Evolutionary conservation across 2,888 invertebrate genomes (phyloP).

Genomic region (Arge pagana): DNA sequence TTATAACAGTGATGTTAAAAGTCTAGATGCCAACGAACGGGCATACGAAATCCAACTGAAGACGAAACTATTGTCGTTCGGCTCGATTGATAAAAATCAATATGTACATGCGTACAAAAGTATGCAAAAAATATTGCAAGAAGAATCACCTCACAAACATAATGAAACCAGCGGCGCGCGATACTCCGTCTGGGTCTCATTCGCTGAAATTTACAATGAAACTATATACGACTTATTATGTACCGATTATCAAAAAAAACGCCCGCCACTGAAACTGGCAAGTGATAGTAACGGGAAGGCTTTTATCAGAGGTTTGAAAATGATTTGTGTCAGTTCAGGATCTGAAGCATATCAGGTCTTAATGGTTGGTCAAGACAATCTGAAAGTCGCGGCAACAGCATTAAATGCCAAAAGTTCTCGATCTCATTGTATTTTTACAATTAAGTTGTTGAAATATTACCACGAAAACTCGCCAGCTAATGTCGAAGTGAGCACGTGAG

Average conservation of each 20-base stretch:
- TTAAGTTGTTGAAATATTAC: slow-evolving; percentile 73
- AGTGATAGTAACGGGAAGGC: slow-evolving; percentile 44
- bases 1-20: slow-evolving; percentile 43
- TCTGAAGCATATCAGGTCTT: slow-evolving; percentile 87
- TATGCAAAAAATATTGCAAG: slow-evolving; percentile 49
- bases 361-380: slow-evolving; percentile 77
- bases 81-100: slow-evolving; percentile 44
- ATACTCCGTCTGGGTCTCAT: slow-evolving; percentile 79
- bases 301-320: slow-evolving; percentile 54
- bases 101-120: slow-evolving; percentile 46
- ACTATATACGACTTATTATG: slow-evolving; percentile 81
- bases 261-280: slow-evolving; percentile 46
- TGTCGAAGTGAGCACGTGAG: slow-evolving; percentile 50
- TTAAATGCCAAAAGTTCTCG: slow-evolving; percentile 85
- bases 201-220: slow-evolving; percentile 93
- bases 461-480: slow-evolving; percentile 42
- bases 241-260: slow-evolving; percentile 47
- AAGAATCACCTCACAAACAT: slow-evolving; percentile 42
- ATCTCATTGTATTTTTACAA: slow-evolving; percentile 89
- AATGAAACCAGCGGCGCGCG: slow-evolving; percentile 38
- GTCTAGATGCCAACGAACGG: slow-evolving; percentile 38
- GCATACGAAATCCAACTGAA: slow-evolving; percentile 44
- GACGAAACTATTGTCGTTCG: slow-evolving; percentile 46
- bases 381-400: slow-evolving; percentile 81
- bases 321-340: slow-evolving; percentile 71